These are phyloP conservation scores for Triplophysa tibetana DNA, from an alignment of 2,113 vertebrate species.

Conservation along the genomic window DNA sequence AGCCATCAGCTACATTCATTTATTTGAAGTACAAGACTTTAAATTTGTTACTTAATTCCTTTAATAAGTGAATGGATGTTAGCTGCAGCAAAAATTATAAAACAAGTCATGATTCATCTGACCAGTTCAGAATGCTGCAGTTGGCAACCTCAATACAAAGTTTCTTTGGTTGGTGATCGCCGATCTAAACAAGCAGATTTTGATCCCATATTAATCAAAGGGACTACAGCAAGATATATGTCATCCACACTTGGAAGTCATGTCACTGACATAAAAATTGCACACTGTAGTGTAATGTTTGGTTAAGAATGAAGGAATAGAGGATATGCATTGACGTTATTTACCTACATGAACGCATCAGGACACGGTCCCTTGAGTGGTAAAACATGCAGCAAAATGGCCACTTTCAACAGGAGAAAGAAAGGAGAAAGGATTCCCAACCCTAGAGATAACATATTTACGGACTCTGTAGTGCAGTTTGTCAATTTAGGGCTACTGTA, in stretches of 20 bases:
- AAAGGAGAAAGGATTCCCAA: too few relatives aligned
- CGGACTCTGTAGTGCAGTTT: too few relatives aligned
- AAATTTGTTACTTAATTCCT: slow-evolving; percentile 6
- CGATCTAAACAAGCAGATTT: neutral
- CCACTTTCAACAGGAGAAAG: neutral
- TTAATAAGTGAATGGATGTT: slow-evolving; percentile 30
- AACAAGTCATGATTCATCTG: neutral
- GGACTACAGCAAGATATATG: neutral
- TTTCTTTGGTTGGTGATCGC: slow-evolving; percentile 20
- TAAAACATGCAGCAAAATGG: too few relatives aligned
- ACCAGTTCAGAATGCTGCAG: slow-evolving; percentile 5
- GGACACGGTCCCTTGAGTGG: too few relatives aligned
- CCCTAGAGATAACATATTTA: too few relatives aligned
- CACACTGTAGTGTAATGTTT: neutral
- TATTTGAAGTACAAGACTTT: slow-evolving; percentile 4
- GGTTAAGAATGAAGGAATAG: neutral
- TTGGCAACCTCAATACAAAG: neutral
- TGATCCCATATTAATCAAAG: slow-evolving; percentile 8
- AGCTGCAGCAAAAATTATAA: slow-evolving; percentile 9
- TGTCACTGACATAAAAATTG: neutral
- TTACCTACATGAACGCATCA: too few relatives aligned
- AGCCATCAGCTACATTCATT: slow-evolving; percentile 23
- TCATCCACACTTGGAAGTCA: slow-evolving; percentile 19
- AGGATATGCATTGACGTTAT: neutral
- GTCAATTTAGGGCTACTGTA: too few relatives aligned